phyloP scores from a whole-genome alignment of 2,888 invertebrate species.

The Dicyrtoma fusca region DNA sequence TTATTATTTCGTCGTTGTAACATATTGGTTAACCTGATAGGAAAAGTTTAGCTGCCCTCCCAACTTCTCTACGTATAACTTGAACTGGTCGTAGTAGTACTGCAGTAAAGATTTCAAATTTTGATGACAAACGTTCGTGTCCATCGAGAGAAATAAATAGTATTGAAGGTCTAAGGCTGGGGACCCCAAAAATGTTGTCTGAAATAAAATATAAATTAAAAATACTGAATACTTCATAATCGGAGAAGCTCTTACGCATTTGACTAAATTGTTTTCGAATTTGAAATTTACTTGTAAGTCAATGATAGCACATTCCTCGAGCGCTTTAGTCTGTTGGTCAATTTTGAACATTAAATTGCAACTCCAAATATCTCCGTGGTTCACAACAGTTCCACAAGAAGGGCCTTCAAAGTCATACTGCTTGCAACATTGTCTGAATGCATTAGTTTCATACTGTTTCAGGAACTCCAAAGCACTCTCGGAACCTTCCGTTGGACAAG shows the following conservation, averaged over 20 bases:
- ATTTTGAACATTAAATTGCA: slow-evolving; percentile 24
- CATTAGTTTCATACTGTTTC: background rate
- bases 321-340: background rate
- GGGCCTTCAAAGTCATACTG: background rate
- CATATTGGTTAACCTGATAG: background rate
- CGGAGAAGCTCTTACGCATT: background rate
- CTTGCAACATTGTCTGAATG: slow-evolving; percentile 9
- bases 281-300: slow-evolving; percentile 21
- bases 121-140: background rate
- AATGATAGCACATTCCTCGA: slow-evolving; percentile 11
- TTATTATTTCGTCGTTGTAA: slow-evolving; percentile 1
- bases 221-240: background rate
- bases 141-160: slow-evolving; percentile 12
- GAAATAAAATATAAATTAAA: background rate
- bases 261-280: background rate
- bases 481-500: background rate
- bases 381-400: background rate
- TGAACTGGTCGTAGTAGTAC: slow-evolving; percentile 23
- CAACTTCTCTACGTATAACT: background rate
- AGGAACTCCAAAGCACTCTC: slow-evolving; percentile 15
- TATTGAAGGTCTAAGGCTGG: slow-evolving; percentile 27
- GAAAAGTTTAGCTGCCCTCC: slow-evolving; percentile 2
- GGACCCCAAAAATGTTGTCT: slow-evolving; percentile 17
- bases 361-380: slow-evolving; percentile 32
- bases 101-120: slow-evolving; percentile 25